Evolutionary conservation across 1,140 invertebrate genomes (phyloP).

Genomic region (Ridgeia piscesae): DNA sequence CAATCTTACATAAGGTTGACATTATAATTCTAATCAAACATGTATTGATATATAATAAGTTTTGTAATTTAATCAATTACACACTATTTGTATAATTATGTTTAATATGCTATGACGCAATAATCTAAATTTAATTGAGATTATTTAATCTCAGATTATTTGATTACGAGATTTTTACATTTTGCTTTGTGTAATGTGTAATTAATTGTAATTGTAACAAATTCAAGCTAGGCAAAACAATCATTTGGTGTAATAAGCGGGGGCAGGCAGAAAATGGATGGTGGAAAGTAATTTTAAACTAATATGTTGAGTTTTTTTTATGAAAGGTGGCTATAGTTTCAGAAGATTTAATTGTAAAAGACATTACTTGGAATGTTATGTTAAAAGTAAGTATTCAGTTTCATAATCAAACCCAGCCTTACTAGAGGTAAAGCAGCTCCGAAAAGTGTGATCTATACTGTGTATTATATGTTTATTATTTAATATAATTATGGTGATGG

Average conservation of each 20-base stretch:
- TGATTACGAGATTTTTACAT: not conserved
- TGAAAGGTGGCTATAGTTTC: too few species aligned
- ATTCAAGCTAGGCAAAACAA: too few species aligned
- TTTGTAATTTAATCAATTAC: not conserved
- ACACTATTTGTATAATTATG: not conserved
- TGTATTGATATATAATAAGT: not conserved
- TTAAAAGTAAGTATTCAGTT: not conserved
- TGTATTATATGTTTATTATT: not conserved
- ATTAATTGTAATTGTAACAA: too few species aligned
- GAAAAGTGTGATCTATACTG: not conserved
- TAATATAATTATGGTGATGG: not conserved
- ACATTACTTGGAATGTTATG: not conserved
- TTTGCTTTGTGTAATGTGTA: not conserved
- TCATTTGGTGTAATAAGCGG: too few species aligned
- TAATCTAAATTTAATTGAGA: not conserved
- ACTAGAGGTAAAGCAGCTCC: too few species aligned
- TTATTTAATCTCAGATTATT: not conserved
- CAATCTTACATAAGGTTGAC: not conserved
- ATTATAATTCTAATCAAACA: not conserved
- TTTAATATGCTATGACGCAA: not conserved
- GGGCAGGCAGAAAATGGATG: too few species aligned
- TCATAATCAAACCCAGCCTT: not conserved
- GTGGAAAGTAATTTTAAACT: too few species aligned
- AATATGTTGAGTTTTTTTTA: too few species aligned
- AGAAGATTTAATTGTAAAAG: too few species aligned